A percentile compares a stretch with the other conserved stretches of the same genome.
phyloP scores from a whole-genome alignment of 1,140 invertebrate species.

The Anthonomus grandis region DNA sequence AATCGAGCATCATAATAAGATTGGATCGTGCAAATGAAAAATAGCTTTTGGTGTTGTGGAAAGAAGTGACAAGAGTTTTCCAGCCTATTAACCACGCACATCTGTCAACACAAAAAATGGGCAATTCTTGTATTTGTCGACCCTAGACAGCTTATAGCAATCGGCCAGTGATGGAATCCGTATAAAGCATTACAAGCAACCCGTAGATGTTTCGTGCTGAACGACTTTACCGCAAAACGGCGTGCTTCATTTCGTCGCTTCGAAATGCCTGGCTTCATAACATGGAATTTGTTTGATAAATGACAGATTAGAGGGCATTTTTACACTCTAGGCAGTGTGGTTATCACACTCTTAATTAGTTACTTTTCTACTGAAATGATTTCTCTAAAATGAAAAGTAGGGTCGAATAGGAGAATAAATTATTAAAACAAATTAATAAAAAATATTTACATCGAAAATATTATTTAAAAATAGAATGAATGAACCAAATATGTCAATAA shows the following conservation, averaged over 20 bases:
- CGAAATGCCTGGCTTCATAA: conserved; percentile 32
- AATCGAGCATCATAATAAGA: conserved; percentile 36
- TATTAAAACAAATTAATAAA: no score
- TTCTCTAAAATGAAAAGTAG: no score
- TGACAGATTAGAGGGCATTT: conserved; percentile 33
- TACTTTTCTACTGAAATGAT: neutral
- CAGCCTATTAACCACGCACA: conserved; percentile 44
- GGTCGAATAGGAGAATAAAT: no score
- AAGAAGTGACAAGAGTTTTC: conserved; percentile 44
- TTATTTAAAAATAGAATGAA: no score
- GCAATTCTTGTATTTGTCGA: conserved; percentile 42
- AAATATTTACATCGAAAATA: no score
- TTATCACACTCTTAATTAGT: conserved; percentile 19
- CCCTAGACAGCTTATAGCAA: conserved; percentile 40
- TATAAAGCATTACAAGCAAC: conserved; percentile 1
- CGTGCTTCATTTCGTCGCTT: conserved; percentile 41
- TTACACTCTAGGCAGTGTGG: conserved; percentile 18
- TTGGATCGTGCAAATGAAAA: conserved; percentile 35
- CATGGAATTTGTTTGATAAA: conserved; percentile 36
- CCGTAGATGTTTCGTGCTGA: conserved; percentile 16
- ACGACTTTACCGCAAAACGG: conserved; percentile 26
- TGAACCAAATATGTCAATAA: no score
- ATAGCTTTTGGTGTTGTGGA: conserved; percentile 29
- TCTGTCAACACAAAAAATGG: conserved; percentile 43
- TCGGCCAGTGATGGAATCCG: conserved; percentile 19